phyloP scores from a whole-genome alignment of 2,888 invertebrate genomes.

The Punctoribates punctum region DNA sequence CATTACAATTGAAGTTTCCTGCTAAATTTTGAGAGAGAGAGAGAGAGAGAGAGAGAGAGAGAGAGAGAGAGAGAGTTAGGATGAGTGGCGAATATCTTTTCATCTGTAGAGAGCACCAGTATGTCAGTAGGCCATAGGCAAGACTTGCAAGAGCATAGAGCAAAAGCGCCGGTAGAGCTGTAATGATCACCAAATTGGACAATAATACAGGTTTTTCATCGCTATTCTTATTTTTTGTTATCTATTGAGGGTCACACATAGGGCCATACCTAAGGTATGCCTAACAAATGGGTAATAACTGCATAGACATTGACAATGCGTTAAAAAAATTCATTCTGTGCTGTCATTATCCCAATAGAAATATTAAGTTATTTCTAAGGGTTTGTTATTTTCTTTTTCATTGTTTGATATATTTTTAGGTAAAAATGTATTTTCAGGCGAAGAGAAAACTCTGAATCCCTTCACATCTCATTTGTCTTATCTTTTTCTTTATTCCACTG shows the following conservation, averaged over 20 bases:
- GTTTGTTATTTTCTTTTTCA: not conserved
- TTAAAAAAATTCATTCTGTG: not conserved
- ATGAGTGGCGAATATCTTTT: not conserved
- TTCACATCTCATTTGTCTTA: not conserved
- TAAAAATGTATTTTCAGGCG: not conserved
- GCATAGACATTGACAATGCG: slow-evolving; percentile 15
- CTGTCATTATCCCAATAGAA: not conserved
- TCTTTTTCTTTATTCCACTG: not conserved
- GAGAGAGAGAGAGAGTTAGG: not conserved
- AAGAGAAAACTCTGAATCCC: not conserved
- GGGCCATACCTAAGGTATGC: not conserved
- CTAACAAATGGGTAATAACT: not conserved
- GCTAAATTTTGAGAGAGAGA: not conserved
- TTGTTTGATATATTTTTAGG: not conserved
- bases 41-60: slow-evolving; percentile 19
- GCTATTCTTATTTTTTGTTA: not conserved
- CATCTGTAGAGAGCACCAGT: not conserved
- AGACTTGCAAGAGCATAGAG: not conserved
- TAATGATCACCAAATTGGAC: not conserved
- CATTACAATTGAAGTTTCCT: not conserved
- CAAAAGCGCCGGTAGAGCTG: not conserved
- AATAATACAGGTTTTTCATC: slow-evolving; percentile 9
- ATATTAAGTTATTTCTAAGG: too few species aligned
- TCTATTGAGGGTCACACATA: slow-evolving; percentile 3
- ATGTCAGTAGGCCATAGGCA: slow-evolving; percentile 26